Base-by-base conservation (phyloP, 2,888 invertebrate genomes). In the Endotricha flammealis region DNA sequence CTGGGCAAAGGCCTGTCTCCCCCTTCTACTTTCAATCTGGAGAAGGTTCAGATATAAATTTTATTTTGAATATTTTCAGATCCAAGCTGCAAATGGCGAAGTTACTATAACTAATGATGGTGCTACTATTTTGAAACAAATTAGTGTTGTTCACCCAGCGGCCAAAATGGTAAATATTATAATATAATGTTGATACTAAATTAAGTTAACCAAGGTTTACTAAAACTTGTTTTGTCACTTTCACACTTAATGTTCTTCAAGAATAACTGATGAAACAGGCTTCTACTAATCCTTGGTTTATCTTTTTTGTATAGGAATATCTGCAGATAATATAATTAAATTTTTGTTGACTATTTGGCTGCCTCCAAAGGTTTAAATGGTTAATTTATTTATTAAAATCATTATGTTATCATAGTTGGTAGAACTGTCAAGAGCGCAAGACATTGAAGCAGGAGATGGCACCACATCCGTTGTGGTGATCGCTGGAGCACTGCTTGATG, bases 91-190 rank as follows among this genome's bases (percentile, higher is more conserved):
- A 20, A 98, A 96, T 86, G 99, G 99, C 4, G 99, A 99, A 88
- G 99, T 99, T 0, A 99, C 98, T 1, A 99, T 99, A 46, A 99
- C 99, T 35, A 99, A 99, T 85, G 99, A 99, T 89, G 99, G 99
- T 38, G 99, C 99, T 20, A 99, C 99, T 20, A 99, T 99, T 79
- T 87, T 99, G 41, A 98, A 99, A 78, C 96, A 99, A 87, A 99
- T 99, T 92, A 96, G 96, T 80, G 98, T 99, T 1, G 89, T 96
- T 46, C 99, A 99, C 77, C 99, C 99, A 31, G 98, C 99, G 51
- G 99, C 99, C 11, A 98, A 98, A 90, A 99, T 99, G 98, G 96
- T 96, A 86, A 36, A 27, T 41, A 22, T 27, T 33, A 12, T 38
- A n/a, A 7, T 7, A 27, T 17, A 12, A 10, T 16, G 13, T 33